Percentiles rank a stretch among this genome's conserved stretches.
These are phyloP conservation scores for Nasua narica DNA, from an alignment of 2,797 vertebrate species.

Conservation along the genomic window DNA sequence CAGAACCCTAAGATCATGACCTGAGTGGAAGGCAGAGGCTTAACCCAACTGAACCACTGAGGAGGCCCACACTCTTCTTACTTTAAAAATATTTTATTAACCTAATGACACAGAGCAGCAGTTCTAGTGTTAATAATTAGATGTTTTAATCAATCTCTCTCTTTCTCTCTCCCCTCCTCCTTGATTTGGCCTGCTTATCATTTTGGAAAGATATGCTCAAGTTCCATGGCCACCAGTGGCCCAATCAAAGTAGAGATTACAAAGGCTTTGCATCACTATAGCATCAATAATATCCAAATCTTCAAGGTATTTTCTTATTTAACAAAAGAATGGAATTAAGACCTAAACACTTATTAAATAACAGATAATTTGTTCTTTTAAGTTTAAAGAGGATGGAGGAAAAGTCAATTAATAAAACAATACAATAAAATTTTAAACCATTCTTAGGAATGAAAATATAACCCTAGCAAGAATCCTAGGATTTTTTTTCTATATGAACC, in stretches of 20 bases:
- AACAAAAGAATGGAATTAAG: neutral
- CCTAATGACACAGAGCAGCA: neutral
- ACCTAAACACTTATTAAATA: neutral
- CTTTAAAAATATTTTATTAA: neutral
- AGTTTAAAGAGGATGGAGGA: neutral
- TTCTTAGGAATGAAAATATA: slow-evolving; percentile 12
- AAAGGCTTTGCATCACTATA: neutral
- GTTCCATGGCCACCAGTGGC: neutral
- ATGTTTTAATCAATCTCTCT: neutral
- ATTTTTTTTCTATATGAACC: neutral
- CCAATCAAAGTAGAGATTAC: neutral
- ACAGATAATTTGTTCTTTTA: neutral
- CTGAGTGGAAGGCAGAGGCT: too few relatives aligned
- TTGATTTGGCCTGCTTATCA: neutral
- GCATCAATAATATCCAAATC: neutral
- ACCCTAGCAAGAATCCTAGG: neutral
- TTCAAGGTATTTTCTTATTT: neutral
- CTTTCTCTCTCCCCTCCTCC: too few relatives aligned
- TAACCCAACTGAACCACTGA: too few relatives aligned
- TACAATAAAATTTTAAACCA: neutral
- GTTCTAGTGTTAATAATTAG: neutral
- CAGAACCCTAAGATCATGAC: too few relatives aligned
- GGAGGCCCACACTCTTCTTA: neutral
- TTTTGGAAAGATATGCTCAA: neutral
- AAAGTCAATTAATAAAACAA: neutral